Percentiles rank a stretch among this genome's conserved stretches.
phyloP scores from a whole-genome alignment of 30 jellyfish, hydroid and myxozoan genomes.

The Sanderia malayensis region DNA sequence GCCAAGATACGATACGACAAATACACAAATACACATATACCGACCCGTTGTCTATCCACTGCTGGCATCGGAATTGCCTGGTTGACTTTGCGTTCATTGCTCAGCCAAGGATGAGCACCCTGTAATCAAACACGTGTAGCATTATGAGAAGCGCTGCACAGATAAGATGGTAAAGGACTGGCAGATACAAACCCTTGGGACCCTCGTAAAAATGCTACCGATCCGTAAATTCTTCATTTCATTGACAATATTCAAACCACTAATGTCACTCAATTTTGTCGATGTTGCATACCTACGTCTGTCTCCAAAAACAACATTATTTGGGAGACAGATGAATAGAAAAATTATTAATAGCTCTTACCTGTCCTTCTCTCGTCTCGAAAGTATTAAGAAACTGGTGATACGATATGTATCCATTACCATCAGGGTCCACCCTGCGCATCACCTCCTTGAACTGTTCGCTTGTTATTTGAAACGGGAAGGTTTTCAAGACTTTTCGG shows the following conservation, averaged over 20 bases:
- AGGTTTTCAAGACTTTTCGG: conserved; percentile 41
- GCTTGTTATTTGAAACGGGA: conserved; percentile 36
- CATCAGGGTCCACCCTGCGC: conserved; percentile 59
- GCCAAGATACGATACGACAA: too few relatives aligned
- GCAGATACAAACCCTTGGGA: too few relatives aligned
- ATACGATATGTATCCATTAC: conserved; percentile 54
- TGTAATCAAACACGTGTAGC: not conserved
- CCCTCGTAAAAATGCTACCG: too few relatives aligned
- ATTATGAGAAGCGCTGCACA: not conserved
- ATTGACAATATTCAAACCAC: too few relatives aligned
- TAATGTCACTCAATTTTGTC: too few relatives aligned
- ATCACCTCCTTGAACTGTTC: conserved; percentile 50
- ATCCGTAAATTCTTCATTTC: too few relatives aligned
- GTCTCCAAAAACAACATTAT: too few relatives aligned
- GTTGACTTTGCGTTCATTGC: conserved; percentile 27
- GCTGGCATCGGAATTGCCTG: conserved; percentile 6
- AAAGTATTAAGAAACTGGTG: conserved; percentile 53
- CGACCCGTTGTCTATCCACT: conserved; percentile 30
- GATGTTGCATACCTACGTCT: too few relatives aligned
- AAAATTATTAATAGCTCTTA: too few relatives aligned
- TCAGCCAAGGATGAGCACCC: conserved; percentile 78
- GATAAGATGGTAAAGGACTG: too few relatives aligned
- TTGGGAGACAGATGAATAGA: too few relatives aligned
- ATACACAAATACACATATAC: too few relatives aligned
- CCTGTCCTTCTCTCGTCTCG: conserved; percentile 60